Conservation (phyloP, 2,113 vertebrate genomes). For the Gymnorhina tibicen region DNA sequence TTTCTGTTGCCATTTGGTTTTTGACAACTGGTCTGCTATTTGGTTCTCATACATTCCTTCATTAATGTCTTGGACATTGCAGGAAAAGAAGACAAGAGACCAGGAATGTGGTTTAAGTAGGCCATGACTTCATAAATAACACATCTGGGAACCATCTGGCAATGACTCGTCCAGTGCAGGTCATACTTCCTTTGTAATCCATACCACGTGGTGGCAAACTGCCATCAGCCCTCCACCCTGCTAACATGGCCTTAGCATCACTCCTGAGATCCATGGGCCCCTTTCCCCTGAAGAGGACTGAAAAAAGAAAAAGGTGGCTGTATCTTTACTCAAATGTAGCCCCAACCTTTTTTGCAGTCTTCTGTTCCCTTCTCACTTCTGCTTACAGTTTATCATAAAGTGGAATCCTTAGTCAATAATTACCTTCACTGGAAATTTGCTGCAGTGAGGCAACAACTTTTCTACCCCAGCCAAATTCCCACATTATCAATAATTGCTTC, state of each 20-base stretch:
- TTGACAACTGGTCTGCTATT: conserved; percentile 63
- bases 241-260: background rate
- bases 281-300: background rate
- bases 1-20: conserved; percentile 52
- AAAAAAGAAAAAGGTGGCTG: background rate
- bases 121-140: conserved; percentile 66
- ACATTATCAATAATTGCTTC: background rate
- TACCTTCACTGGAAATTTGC: background rate
- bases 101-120: conserved; percentile 64
- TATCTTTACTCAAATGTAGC: background rate
- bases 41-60: conserved; percentile 64
- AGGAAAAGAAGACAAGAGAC: conserved; percentile 64
- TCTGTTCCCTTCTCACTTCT: background rate
- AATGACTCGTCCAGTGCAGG: conserved; percentile 48
- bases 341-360: background rate
- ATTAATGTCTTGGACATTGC: conserved; percentile 57
- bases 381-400: background rate
- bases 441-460: background rate
- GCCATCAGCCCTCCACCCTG: conserved; percentile 52
- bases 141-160: conserved; percentile 66
- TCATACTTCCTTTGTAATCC: conserved; percentile 61
- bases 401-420: background rate
- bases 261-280: conserved; percentile 1
- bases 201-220: conserved; percentile 57
- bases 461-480: background rate